phyloP scores from a whole-genome alignment of 2,888 invertebrate genomes.

The Tribolium freemani region DNA sequence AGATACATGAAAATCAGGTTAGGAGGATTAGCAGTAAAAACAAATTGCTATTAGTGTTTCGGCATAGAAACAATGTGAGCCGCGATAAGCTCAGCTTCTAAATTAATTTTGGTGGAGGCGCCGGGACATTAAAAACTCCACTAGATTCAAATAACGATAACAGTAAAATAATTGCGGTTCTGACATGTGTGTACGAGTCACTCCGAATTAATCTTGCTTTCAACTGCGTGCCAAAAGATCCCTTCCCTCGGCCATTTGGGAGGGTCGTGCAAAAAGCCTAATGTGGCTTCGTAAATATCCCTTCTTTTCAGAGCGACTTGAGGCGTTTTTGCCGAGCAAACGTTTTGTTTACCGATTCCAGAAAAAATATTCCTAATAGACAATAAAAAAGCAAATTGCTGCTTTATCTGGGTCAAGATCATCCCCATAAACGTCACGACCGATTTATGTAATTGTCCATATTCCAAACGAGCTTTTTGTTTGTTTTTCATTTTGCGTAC shows the following conservation, averaged over 20 bases:
- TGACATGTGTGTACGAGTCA: not conserved
- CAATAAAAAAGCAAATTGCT: constrained; percentile 10
- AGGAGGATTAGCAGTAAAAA: constrained; percentile 48
- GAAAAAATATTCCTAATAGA: not conserved
- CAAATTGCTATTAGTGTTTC: constrained; percentile 46
- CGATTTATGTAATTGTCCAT: constrained; percentile 22
- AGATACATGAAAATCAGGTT: constrained; percentile 49
- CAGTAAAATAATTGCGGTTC: not conserved
- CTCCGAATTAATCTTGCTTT: not conserved
- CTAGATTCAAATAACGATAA: not conserved
- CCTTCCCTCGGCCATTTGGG: not conserved
- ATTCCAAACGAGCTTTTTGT: constrained; percentile 9
- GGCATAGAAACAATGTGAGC: constrained; percentile 36
- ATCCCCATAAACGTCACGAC: not conserved
- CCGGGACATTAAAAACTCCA: not conserved
- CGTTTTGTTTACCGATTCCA: not conserved
- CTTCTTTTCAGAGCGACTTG: not conserved
- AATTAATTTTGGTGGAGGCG: constrained; percentile 10
- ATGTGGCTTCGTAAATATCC: not conserved
- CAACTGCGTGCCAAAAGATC: not conserved
- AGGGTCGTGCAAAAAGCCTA: not conserved
- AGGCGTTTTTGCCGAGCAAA: not conserved
- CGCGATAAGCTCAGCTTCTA: constrained; percentile 7
- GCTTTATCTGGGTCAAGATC: constrained; percentile 26
- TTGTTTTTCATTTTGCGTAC: not conserved